Evolutionary conservation across 2,113 vertebrate genomes (phyloP).

Genomic region (Coracopsis vasa): DNA sequence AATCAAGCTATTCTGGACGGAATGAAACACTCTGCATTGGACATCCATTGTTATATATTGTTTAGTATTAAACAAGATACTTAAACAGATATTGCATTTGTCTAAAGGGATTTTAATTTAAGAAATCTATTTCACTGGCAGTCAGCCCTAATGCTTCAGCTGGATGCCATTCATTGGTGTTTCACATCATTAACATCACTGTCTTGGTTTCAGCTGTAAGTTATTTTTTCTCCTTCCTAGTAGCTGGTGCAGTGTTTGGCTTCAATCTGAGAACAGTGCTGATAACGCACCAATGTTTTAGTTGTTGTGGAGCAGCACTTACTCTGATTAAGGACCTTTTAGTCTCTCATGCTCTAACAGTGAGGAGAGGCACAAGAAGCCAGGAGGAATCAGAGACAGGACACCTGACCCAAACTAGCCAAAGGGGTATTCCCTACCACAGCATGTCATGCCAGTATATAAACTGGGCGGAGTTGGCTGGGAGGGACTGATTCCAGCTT

Average conservation of each 20-base stretch:
- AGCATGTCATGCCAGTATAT: not conserved
- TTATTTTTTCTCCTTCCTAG: not conserved
- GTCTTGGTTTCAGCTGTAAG: not conserved
- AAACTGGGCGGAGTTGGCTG: not conserved
- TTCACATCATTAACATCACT: not conserved
- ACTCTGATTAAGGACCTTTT: not conserved
- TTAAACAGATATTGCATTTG: not conserved
- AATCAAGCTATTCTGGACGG: not conserved
- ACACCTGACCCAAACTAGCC: not conserved
- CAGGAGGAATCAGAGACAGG: not conserved
- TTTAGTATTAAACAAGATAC: not conserved
- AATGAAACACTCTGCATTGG: not conserved
- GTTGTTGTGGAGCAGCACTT: not conserved
- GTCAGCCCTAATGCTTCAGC: conserved; percentile 11
- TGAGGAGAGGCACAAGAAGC: not conserved
- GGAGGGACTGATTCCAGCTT: not conserved
- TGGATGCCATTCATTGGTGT: conserved; percentile 1
- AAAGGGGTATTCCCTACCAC: not conserved
- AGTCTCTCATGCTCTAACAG: not conserved
- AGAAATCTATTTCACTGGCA: conserved; percentile 14
- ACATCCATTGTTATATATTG: not conserved
- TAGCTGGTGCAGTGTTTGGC: not conserved
- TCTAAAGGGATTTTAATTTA: conserved; percentile 44
- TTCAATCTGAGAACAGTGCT: not conserved
- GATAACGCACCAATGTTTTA: not conserved